Percentiles rank a stretch among this genome's conserved stretches.
phyloP scores from a whole-genome alignment of 92 coral and sea anemone genomes.

The Desmophyllum pertusum region DNA sequence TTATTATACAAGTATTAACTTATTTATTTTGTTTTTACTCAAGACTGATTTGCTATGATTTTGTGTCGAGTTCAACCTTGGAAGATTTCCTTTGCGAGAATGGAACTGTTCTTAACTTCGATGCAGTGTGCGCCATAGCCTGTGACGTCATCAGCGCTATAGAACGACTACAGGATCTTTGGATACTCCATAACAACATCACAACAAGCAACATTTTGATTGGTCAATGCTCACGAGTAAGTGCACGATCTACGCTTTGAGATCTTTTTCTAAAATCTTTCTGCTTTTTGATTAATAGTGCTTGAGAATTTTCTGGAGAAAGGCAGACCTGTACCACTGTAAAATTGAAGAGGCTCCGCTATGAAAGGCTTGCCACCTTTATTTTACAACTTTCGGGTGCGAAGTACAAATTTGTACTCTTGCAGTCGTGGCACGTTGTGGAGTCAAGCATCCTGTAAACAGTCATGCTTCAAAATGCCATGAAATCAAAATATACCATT shows the following conservation, averaged over 20 bases:
- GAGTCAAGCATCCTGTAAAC: too few species aligned
- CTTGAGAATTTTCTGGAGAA: too few species aligned
- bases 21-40: neutral
- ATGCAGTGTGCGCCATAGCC: conserved; percentile 43
- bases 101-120: conserved; percentile 40
- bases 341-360: too few species aligned
- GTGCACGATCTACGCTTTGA: neutral
- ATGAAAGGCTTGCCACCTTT: too few species aligned
- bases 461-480: too few species aligned
- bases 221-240: conserved; percentile 53
- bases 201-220: conserved; percentile 58
- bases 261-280: too few species aligned
- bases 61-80: conserved; percentile 66
- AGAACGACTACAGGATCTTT: conserved; percentile 53
- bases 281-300: too few species aligned
- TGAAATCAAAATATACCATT: too few species aligned
- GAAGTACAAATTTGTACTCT: too few species aligned
- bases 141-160: conserved; percentile 63
- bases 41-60: conserved; percentile 72
- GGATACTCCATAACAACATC: conserved; percentile 56
- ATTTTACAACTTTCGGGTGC: too few species aligned
- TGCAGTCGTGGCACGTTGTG: too few species aligned
- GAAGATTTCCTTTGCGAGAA: conserved; percentile 55
- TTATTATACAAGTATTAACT: neutral
- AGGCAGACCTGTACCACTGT: too few species aligned